Base-by-base conservation (phyloP, 2,113 vertebrate genomes). In the Catharus bicknelli region DNA sequence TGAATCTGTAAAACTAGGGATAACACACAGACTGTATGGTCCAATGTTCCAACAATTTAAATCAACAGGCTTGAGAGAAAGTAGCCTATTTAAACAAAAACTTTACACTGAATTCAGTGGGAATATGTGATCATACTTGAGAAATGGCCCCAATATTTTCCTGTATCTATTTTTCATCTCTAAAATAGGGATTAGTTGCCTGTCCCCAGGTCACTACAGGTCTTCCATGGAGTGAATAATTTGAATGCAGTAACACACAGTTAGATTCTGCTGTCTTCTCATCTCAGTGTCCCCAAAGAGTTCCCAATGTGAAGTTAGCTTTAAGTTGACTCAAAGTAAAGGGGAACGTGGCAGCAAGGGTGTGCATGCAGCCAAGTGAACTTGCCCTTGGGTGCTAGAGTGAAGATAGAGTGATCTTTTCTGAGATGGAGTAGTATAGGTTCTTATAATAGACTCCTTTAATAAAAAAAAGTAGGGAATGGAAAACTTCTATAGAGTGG, bases 301-400 rank as follows among this genome's bases (percentile, higher is more conserved):
- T 7, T 8, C 64, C 13, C 11, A 38, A 25, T 30, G 15, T 25
- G 16, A 25, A 54, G 30, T 53, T 36, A 74, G 8, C 17, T 61
- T 20, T 32, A 30, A 47, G 11, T 15, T 25, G 11, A 42, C 25
- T 50, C 19, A 75, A 61, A 48, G 23, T 30, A 69, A 81, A 64
- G 4, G 5, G 2, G 3, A 61, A n/a, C 6, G 4, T 66, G 16
- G 8, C 54, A 13, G 12, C 9, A 84, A 5, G 3, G 7, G 0
- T 25, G n/a, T 45, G 14, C 18, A 64, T 5, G 2, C 21, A 66
- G 42, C 3, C 42, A 62, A 23, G 18, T 40, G 81, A 77, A 74
- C 27, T 9, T 61, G 14, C 3, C 13, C 11, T 51, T 69, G 27
- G 19, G 22, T 73, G 11, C 11, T 29, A 36, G 9, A 42, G 3